These are phyloP conservation scores for Phyllotreta cruciferae DNA, from an alignment of 2,888 invertebrate genomes.

Conservation along the genomic window DNA sequence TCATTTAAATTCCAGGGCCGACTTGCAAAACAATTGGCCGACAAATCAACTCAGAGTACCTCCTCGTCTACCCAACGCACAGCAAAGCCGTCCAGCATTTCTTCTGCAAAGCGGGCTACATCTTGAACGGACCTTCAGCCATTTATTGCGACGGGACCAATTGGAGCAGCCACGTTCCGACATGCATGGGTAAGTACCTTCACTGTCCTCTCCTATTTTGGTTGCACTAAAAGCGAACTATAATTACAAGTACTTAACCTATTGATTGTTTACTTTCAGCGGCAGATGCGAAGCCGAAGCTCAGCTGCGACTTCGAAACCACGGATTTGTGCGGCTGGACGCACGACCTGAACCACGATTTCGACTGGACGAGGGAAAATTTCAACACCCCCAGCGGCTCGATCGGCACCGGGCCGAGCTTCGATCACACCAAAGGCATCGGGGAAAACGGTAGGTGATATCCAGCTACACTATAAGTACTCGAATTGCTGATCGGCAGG, in stretches of 20 bases:
- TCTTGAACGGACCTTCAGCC: conserved; percentile 65
- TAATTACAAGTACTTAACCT: no score
- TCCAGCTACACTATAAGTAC: neutral
- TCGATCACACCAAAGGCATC: conserved; percentile 76
- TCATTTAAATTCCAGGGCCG: conserved; percentile 42
- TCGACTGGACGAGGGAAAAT: conserved; percentile 76
- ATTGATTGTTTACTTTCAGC: conserved; percentile 56
- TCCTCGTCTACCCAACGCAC: conserved; percentile 61
- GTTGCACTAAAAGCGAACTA: no score
- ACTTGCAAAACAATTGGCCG: conserved; percentile 63
- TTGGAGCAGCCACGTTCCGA: conserved; percentile 75
- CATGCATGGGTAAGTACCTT: conserved; percentile 67
- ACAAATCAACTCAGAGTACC: conserved; percentile 62
- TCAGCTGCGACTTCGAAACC: conserved; percentile 73
- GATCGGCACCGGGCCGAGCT: conserved; percentile 74
- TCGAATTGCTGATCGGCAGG: conserved; percentile 61
- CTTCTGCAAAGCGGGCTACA: conserved; percentile 71
- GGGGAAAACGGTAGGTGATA: conserved; percentile 59
- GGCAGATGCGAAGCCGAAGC: conserved; percentile 54
- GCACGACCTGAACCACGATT: conserved; percentile 73
- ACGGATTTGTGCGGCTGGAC: conserved; percentile 79
- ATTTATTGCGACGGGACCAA: conserved; percentile 75
- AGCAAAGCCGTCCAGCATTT: conserved; percentile 67
- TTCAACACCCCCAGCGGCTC: conserved; percentile 70
- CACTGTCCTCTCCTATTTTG: neutral